Conservation (phyloP, 1,140 invertebrate species). For the Drosophila sproati region DNA sequence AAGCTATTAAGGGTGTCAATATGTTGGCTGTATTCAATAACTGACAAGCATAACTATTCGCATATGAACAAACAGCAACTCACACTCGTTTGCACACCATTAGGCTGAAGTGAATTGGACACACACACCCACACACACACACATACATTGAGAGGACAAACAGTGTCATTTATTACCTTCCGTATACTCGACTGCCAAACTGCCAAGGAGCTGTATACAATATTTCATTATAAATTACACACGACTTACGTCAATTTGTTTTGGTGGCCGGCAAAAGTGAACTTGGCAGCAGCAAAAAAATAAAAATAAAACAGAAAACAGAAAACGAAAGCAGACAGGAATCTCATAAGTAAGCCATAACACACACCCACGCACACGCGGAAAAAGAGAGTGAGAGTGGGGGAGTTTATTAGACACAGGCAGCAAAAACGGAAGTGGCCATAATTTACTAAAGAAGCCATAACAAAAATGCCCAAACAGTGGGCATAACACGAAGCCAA, state of each 20-base stretch:
- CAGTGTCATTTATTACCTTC: slow-evolving; percentile 79
- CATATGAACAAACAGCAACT: slow-evolving; percentile 4
- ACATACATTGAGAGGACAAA: slow-evolving; percentile 21
- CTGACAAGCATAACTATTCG: slow-evolving; percentile 16
- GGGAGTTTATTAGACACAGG: slow-evolving; percentile 78
- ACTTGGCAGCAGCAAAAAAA: slow-evolving; percentile 48
- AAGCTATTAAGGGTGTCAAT: neutral
- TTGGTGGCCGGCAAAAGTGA: slow-evolving; percentile 71
- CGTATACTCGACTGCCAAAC: slow-evolving; percentile 78
- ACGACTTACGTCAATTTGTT: slow-evolving; percentile 83
- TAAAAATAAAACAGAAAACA: neutral
- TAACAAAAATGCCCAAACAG: slow-evolving; percentile 63
- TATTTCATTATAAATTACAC: slow-evolving; percentile 83
- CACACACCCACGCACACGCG: slow-evolving; percentile 51
- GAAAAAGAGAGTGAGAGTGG: slow-evolving; percentile 9
- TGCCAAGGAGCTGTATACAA: slow-evolving; percentile 75
- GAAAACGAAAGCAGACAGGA: slow-evolving; percentile 39
- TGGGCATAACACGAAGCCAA: slow-evolving; percentile 36
- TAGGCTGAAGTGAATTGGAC: slow-evolving; percentile 33
- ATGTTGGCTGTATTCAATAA: slow-evolving; percentile 15
- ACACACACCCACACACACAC: slow-evolving; percentile 10
- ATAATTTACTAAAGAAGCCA: slow-evolving; percentile 81
- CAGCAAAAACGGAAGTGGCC: slow-evolving; percentile 76
- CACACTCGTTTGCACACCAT: slow-evolving; percentile 44
- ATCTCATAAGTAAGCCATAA: slow-evolving; percentile 75